Evolutionary conservation across 2,797 vertebrate genomes (phyloP).

Genomic region (Australoheros facetus): DNA sequence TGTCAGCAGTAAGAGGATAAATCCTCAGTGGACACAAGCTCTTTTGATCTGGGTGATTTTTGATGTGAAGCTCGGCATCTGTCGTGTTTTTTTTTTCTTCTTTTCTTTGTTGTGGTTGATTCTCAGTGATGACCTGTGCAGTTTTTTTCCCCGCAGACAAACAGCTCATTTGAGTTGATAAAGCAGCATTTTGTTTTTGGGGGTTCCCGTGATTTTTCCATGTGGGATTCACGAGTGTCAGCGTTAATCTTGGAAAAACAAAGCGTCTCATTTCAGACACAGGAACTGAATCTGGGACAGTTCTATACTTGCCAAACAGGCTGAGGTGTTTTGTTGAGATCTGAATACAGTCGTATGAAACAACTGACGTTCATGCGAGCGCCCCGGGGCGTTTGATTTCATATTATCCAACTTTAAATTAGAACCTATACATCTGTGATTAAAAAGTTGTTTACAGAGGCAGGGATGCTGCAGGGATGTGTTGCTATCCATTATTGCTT

Average conservation of each 20-base stretch:
- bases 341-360: slow-evolving; percentile 41
- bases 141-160: not conserved
- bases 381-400: slow-evolving; percentile 39
- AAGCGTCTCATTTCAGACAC: not conserved
- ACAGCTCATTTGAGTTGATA: not conserved
- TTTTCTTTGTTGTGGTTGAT: slow-evolving; percentile 24
- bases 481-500: slow-evolving; percentile 8
- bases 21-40: slow-evolving; percentile 30
- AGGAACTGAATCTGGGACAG: slow-evolving; percentile 30
- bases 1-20: slow-evolving; percentile 56
- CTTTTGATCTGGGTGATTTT: slow-evolving; percentile 48
- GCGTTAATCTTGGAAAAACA: not conserved
- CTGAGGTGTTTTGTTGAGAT: slow-evolving; percentile 35
- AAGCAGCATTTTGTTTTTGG: not conserved
- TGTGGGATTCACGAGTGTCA: not conserved
- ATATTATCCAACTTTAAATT: slow-evolving; percentile 38
- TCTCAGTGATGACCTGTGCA: slow-evolving; percentile 40
- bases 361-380: slow-evolving; percentile 28
- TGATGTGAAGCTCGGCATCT: slow-evolving; percentile 39
- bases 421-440: slow-evolving; percentile 5
- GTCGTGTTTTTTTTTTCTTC: not conserved
- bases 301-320: not conserved
- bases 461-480: not conserved
- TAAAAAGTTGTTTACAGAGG: not conserved
- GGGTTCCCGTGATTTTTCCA: slow-evolving; percentile 2